These are phyloP conservation scores for Pissodes strobi DNA, from an alignment of 1,140 invertebrate species.

Conservation along the genomic window DNA sequence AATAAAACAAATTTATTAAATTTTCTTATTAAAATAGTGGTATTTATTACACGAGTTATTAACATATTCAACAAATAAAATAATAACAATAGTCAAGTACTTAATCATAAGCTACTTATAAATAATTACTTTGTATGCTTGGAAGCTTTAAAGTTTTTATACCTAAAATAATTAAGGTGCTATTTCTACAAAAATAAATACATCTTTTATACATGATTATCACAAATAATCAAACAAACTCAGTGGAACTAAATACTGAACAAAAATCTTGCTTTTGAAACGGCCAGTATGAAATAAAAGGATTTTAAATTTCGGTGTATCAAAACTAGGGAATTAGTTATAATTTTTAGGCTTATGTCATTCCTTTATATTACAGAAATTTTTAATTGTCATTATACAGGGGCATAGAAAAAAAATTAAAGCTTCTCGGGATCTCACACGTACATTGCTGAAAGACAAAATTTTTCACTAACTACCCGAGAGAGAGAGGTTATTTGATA, in stretches of 20 bases:
- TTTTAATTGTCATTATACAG: no score
- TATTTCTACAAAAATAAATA: constrained; percentile 13
- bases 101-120: constrained; percentile 25
- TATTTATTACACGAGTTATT: constrained; percentile 54
- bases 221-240: constrained; percentile 36
- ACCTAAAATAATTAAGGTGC: constrained; percentile 4
- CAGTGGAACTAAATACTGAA: constrained; percentile 25
- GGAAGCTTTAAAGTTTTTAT: constrained; percentile 7
- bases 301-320: no score
- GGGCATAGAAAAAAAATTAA: no score
- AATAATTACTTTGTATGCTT: constrained; percentile 13
- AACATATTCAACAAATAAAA: constrained; percentile 56
- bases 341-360: no score
- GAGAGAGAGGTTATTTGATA: no score
- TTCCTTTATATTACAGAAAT: no score
- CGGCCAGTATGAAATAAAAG: no score
- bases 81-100: constrained; percentile 51
- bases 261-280: not conserved
- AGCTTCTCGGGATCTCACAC: no score
- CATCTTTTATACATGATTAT: constrained; percentile 39
- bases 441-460: no score
- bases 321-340: no score
- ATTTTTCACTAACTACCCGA: no score
- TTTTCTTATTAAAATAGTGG: constrained; percentile 48
- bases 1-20: constrained; percentile 8